Percentiles rank a stretch among this genome's conserved stretches.
Evolutionary conservation across 1,140 invertebrate species (phyloP).

Genomic region (Zaprionus capensis): DNA sequence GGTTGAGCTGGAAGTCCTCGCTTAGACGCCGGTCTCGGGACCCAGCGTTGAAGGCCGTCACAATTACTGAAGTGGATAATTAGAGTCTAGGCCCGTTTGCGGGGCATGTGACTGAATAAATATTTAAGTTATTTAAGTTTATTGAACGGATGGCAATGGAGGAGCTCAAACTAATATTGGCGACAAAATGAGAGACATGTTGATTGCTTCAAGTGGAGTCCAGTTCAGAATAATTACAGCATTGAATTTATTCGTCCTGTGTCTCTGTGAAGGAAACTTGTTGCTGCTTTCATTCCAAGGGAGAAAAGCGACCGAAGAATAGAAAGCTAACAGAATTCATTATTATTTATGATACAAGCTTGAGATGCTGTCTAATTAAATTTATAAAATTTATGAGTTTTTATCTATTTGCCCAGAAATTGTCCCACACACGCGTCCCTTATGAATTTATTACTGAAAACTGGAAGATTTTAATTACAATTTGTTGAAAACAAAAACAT

Average conservation of each 20-base stretch:
- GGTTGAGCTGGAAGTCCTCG: slow-evolving; percentile 18
- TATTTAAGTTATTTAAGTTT: slow-evolving; percentile 61
- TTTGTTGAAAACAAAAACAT: slow-evolving; percentile 37
- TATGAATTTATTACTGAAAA: slow-evolving; percentile 20
- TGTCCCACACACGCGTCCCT: background rate
- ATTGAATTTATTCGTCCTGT: background rate
- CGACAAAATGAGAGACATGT: slow-evolving; percentile 20
- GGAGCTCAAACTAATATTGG: slow-evolving; percentile 9
- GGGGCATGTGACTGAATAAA: slow-evolving; percentile 65
- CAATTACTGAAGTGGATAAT: slow-evolving; percentile 81
- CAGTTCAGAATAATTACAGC: slow-evolving; percentile 9
- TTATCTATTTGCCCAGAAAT: background rate
- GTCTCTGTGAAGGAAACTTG: slow-evolving; percentile 1
- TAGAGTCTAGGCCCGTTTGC: slow-evolving; percentile 57
- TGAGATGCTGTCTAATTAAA: slow-evolving; percentile 15
- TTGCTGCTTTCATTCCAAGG: slow-evolving; percentile 8
- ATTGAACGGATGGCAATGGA: slow-evolving; percentile 61
- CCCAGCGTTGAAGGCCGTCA: slow-evolving; percentile 59
- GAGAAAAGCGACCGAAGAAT: background rate
- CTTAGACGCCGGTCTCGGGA: slow-evolving; percentile 3
- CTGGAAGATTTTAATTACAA: slow-evolving; percentile 58
- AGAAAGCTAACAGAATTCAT: background rate
- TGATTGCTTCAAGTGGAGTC: background rate
- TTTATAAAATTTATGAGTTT: slow-evolving; percentile 28
- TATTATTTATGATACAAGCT: background rate